These are phyloP conservation scores for Sorex fumeus DNA, from an alignment of 2,113 vertebrate species.

Conservation along the genomic window DNA sequence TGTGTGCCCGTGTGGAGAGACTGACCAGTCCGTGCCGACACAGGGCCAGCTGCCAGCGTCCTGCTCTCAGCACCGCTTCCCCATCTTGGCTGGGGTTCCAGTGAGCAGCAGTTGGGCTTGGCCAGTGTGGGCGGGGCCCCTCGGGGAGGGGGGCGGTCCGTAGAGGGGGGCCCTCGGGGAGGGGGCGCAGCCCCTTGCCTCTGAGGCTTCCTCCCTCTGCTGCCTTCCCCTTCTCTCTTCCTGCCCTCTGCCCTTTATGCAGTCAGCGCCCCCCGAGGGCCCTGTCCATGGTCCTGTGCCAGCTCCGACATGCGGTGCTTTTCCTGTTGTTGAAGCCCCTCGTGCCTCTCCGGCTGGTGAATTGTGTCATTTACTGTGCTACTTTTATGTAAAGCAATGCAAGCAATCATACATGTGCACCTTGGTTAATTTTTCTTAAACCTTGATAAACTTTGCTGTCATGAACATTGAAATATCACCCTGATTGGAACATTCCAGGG, in stretches of 20 bases:
- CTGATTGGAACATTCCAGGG: too few species aligned
- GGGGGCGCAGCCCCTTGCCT: not conserved
- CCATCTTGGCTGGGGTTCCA: too few species aligned
- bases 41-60: fast-evolving
- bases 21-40: too few species aligned
- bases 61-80: not conserved
- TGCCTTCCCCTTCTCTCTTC: too few species aligned
- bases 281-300: too few species aligned
- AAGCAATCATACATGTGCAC: not conserved
- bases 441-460: too few species aligned
- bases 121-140: too few species aligned
- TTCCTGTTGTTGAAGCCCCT: not conserved
- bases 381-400: conserved; percentile 21
- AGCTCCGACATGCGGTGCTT: not conserved
- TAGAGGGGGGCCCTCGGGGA: too few species aligned
- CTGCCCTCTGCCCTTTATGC: not conserved
- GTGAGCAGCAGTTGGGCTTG: too few species aligned
- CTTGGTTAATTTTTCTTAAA: not conserved
- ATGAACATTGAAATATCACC: too few species aligned
- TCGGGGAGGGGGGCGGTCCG: too few species aligned
- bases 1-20: fast-evolving
- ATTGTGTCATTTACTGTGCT: conserved; percentile 29
- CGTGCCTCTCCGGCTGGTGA: not conserved
- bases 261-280: not conserved
- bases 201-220: too few species aligned